Evolutionary conservation across 2,113 vertebrate genomes (phyloP).

Genomic region (Forbesichthys papilliferus): DNA sequence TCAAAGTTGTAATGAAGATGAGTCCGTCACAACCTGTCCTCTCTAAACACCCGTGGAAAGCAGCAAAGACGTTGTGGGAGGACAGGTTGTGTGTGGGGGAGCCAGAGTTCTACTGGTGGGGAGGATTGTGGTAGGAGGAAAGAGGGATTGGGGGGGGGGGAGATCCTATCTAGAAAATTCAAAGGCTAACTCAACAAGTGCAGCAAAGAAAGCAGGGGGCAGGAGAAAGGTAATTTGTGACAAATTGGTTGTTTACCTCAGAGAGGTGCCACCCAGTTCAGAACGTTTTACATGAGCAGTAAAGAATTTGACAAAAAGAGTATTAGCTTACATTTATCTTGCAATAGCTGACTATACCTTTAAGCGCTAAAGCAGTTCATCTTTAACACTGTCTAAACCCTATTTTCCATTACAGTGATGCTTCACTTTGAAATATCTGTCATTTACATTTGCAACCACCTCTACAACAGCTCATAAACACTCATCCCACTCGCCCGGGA

Average conservation of each 20-base stretch:
- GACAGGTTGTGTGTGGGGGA: background rate
- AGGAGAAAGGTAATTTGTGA: slow-evolving; percentile 3
- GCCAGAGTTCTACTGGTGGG: too few relatives aligned
- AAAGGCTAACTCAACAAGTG: slow-evolving; percentile 30
- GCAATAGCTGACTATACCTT: too few relatives aligned
- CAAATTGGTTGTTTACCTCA: background rate
- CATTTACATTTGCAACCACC: too few relatives aligned
- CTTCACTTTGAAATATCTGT: background rate
- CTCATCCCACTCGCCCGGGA: background rate
- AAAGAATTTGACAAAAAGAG: background rate
- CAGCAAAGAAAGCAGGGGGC: slow-evolving; percentile 21
- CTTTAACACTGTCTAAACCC: background rate
- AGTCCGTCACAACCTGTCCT: slow-evolving; percentile 28
- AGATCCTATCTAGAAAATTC: slow-evolving; percentile 37
- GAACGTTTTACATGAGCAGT: background rate
- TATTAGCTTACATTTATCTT: background rate
- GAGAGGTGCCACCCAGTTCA: background rate
- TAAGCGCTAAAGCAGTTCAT: background rate
- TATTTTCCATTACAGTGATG: background rate
- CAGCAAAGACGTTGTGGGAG: background rate
- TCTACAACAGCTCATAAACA: background rate
- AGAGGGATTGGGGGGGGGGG: background rate
- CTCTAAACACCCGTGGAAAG: slow-evolving; percentile 2
- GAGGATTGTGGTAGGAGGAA: too few relatives aligned
- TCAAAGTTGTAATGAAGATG: slow-evolving; percentile 21